phyloP scores from a whole-genome alignment of 2,797 vertebrate species.

The Gymnodraco acuticeps region DNA sequence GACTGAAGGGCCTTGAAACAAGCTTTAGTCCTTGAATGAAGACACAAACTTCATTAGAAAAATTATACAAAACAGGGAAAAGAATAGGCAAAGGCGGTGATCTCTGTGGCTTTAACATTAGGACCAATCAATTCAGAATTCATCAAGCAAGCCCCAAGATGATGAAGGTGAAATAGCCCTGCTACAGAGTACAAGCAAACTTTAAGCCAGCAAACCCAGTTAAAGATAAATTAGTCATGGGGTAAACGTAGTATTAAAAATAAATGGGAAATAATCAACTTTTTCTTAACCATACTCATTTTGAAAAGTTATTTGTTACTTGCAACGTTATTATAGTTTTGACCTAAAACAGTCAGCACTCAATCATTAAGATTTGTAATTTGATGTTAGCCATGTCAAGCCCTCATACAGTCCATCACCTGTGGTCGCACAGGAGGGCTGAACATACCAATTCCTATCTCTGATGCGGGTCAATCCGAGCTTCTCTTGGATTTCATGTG shows the following conservation, averaged over 20 bases:
- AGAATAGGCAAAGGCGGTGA: conserved; percentile 81
- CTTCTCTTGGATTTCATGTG: conserved; percentile 99
- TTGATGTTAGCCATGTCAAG: conserved; percentile 99
- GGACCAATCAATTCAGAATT: conserved; percentile 73
- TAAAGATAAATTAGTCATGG: conserved; percentile 85
- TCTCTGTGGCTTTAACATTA: conserved; percentile 79
- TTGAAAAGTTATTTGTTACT: conserved; percentile 87
- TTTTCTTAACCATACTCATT: conserved; percentile 86
- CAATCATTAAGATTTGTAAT: conserved; percentile 99
- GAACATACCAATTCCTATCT: conserved; percentile 99
- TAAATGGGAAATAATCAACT: conserved; percentile 86
- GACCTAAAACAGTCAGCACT: conserved; percentile 90
- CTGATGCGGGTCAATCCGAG: conserved; percentile 98
- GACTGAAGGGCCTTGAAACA: conserved; percentile 66
- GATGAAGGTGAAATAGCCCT: conserved; percentile 75
- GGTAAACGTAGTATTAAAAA: conserved; percentile 86
- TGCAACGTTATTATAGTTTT: conserved; percentile 82
- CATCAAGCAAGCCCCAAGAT: conserved; percentile 76
- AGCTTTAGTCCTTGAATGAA: conserved; percentile 70
- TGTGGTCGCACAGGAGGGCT: conserved; percentile 98
- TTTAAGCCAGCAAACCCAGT: conserved; percentile 84
- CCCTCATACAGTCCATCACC: conserved; percentile 99
- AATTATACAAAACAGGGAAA: conserved; percentile 82
- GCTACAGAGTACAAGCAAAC: conserved; percentile 83
- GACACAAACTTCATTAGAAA: conserved; percentile 75